Conservation (phyloP, 2,113 vertebrate species). For the Nymphicus hollandicus region DNA sequence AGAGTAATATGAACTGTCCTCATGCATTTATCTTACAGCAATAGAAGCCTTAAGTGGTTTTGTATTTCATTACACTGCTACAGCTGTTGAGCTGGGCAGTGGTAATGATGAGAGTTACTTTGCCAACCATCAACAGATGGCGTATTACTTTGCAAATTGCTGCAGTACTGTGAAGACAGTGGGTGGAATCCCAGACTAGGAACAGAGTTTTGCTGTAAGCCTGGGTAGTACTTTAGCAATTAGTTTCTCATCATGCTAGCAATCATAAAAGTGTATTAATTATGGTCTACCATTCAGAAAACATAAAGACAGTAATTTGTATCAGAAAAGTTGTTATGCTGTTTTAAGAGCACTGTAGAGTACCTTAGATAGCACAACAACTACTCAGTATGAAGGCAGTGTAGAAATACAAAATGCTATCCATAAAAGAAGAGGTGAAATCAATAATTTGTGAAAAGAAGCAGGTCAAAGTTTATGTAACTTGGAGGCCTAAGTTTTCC, state of each 20-base stretch:
- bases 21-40: not conserved
- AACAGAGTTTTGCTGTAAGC: not conserved
- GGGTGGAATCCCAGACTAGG: not conserved
- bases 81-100: conserved; percentile 40
- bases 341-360: not conserved
- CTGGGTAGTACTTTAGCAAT: not conserved
- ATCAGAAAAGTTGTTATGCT: not conserved
- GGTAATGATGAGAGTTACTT: not conserved
- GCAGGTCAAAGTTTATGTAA: not conserved
- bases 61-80: not conserved
- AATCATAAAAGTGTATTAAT: not conserved
- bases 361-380: not conserved
- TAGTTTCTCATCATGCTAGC: not conserved
- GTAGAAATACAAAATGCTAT: not conserved
- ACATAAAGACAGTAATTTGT: not conserved
- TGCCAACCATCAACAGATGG: conserved; percentile 50
- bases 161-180: not conserved
- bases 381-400: not conserved
- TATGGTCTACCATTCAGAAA: not conserved
- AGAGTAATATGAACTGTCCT: not conserved
- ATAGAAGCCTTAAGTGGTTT: not conserved
- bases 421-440: not conserved
- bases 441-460: not conserved
- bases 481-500: not conserved
- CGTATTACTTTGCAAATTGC: not conserved